A percentile compares a stretch with the other conserved stretches of the same genome.
Conservation (phyloP, 2,797 vertebrate genomes). For the Aphelocoma californica region DNA sequence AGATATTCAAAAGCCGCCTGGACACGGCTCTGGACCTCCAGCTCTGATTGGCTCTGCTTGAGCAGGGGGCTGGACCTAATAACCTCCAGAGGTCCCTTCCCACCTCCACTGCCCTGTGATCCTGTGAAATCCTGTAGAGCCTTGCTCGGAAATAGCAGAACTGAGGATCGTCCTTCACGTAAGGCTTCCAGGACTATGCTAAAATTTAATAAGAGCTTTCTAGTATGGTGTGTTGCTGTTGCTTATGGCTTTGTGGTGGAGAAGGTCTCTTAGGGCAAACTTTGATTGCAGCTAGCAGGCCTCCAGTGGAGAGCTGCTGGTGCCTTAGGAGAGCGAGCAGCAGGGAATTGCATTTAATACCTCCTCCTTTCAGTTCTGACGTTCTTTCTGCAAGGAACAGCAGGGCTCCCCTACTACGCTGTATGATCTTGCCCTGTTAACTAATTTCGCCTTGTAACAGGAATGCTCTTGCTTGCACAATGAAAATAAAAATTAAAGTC, state of each 20-base stretch:
- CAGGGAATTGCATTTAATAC: constrained; percentile 38
- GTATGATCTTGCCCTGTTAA: neutral
- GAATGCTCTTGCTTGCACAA: neutral
- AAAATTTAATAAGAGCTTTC: neutral
- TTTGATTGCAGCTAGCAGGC: constrained; percentile 36
- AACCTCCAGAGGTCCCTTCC: neutral
- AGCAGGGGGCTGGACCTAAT: neutral
- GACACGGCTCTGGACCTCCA: neutral
- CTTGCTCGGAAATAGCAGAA: neutral
- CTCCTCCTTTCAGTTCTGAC: constrained; percentile 24
- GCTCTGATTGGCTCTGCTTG: neutral
- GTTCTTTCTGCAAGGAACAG: constrained; percentile 38
- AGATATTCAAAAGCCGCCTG: no score
- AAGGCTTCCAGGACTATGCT: neutral
- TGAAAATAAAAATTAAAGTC: neutral
- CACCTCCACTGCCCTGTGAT: fast-evolving
- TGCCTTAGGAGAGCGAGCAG: constrained; percentile 35
- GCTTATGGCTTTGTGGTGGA: neutral
- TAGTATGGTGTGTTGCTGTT: neutral
- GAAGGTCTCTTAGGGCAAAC: constrained; percentile 19
- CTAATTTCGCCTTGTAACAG: neutral
- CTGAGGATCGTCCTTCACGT: neutral
- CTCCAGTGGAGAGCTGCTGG: constrained; percentile 36
- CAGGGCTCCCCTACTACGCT: constrained; percentile 31
- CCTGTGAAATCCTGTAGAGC: neutral